Evolutionary conservation across 2,797 vertebrate genomes (phyloP).

Genomic region (Xiphophorus birchmanni): DNA sequence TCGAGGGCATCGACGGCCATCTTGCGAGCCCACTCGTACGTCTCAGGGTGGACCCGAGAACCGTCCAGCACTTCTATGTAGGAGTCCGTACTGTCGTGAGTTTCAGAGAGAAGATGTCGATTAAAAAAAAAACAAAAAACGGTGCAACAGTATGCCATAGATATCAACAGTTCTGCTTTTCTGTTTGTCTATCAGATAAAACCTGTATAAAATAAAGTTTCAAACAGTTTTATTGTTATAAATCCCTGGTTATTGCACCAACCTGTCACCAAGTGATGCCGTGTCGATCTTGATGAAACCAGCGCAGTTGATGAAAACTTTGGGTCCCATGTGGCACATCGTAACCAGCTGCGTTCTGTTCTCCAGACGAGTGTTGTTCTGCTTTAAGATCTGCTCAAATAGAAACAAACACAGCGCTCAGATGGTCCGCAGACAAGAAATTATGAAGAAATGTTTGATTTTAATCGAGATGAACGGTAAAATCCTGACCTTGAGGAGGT

Average conservation of each 20-base stretch:
- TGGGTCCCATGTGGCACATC: conserved; percentile 99
- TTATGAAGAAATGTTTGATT: background rate
- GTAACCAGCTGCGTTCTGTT: conserved; percentile 98
- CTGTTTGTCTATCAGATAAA: no score
- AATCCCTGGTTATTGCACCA: conserved; percentile 4
- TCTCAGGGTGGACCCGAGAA: conserved; percentile 97
- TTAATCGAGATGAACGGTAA: background rate
- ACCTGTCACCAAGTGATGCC: conserved; percentile 97
- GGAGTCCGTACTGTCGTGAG: conserved; percentile 89
- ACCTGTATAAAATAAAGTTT: background rate
- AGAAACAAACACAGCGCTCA: background rate
- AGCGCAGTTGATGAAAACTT: conserved; percentile 99
- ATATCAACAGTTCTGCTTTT: background rate
- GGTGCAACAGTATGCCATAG: background rate
- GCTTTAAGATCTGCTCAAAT: conserved; percentile 91
- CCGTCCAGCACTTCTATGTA: conserved; percentile 99
- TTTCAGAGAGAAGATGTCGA: background rate
- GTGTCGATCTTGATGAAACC: conserved; percentile 99
- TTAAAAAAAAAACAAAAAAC: conserved; percentile 2
- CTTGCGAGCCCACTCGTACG: conserved; percentile 98
- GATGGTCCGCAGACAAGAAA: background rate
- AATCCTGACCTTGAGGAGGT: conserved; percentile 91
- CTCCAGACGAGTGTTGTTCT: conserved; percentile 97
- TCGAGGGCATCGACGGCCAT: conserved; percentile 99
- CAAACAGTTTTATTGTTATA: background rate